Base-by-base conservation (phyloP, 2,888 invertebrate genomes). In the Drosophila pullipes region DNA sequence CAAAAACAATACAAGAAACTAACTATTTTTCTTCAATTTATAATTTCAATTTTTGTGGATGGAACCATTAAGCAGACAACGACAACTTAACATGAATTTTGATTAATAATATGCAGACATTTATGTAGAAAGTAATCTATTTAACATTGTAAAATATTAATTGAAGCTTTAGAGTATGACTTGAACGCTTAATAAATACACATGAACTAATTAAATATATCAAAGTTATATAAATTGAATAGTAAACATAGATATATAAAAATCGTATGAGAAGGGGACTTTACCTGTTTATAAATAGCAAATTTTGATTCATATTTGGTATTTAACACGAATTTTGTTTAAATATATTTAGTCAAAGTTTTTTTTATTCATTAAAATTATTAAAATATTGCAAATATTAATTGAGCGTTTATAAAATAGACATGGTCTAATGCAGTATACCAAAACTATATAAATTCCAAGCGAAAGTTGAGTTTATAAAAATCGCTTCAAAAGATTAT, bases 221-320 rank as follows among this genome's bases (percentile, higher is more conserved):
- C 2, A 41, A 41, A 41, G 18, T 41, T n/a, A 10, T n/a, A 18
- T 5, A 11, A n/a, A n/a, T n/a, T 3, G n/a, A 11, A 44, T 18
- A 39, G 3, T 7, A 18, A 39, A 18, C 7, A 39, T 41, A 10
- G n/a, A 11, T 41, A 1, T n/a, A 41, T 11, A n/a, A n/a, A n/a
- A 13, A 13, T 35, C 1, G 33, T 4, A 1, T 33, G 11, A 11
- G 4, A 33, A 33, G 37, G 3, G 7, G 7, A 37, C 1, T 18
- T 37, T 37, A 7, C 1, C 18, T 37, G 7, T 0, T 37, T 37
- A 6, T 7, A 6, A 6, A 7, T 37, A 3, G 16, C 7, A 7
- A 16, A 0, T 16, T 37, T 16, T 16, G 7, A 7, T 0, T 0
- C 16, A 7, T 7, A 16, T 6, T 3, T 4, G n/a, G 25, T 1